These are phyloP conservation scores for Poecilia picta DNA, from an alignment of 2,797 vertebrate genomes.

Conservation along the genomic window DNA sequence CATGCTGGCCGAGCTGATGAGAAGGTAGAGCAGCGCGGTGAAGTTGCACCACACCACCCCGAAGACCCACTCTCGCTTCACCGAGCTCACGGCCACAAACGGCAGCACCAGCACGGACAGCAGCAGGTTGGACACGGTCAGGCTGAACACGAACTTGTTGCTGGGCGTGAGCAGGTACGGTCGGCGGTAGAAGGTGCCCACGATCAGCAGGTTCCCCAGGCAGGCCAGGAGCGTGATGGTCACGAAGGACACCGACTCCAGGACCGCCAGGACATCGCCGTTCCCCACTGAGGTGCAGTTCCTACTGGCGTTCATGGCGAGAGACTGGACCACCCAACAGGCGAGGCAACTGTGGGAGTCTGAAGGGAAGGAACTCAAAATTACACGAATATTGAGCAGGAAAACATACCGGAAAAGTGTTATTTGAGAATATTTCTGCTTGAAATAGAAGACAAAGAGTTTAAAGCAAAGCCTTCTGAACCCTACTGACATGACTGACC, in stretches of 20 bases:
- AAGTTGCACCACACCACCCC: slow-evolving; percentile 99
- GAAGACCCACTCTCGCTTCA: slow-evolving; percentile 92
- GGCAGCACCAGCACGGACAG: slow-evolving; percentile 93
- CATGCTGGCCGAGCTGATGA: slow-evolving; percentile 98
- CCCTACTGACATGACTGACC: neutral
- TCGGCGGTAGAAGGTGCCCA: slow-evolving; percentile 91
- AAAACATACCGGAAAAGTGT: neutral
- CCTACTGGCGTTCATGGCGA: slow-evolving; percentile 90
- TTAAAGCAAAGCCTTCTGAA: neutral
- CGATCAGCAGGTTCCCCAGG: slow-evolving; percentile 93
- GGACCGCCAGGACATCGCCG: slow-evolving; percentile 73
- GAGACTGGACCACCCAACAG: slow-evolving; percentile 48
- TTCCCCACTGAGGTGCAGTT: slow-evolving; percentile 81
- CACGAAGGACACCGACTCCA: slow-evolving; percentile 90
- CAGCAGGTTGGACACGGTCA: slow-evolving; percentile 95
- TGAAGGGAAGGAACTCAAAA: slow-evolving; percentile 44
- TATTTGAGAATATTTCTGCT: neutral
- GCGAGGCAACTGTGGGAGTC: slow-evolving; percentile 77
- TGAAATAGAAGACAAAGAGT: neutral
- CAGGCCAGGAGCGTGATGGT: slow-evolving; percentile 91
- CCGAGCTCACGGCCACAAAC: slow-evolving; percentile 92
- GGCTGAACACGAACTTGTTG: slow-evolving; percentile 99
- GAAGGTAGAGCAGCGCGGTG: slow-evolving; percentile 94
- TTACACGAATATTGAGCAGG: neutral
- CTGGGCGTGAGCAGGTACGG: slow-evolving; percentile 97